Evolutionary conservation across 2,888 invertebrate species (phyloP), one percentile per base, ranked within the genome.

Genomic region (Netelia melanura): DNA sequence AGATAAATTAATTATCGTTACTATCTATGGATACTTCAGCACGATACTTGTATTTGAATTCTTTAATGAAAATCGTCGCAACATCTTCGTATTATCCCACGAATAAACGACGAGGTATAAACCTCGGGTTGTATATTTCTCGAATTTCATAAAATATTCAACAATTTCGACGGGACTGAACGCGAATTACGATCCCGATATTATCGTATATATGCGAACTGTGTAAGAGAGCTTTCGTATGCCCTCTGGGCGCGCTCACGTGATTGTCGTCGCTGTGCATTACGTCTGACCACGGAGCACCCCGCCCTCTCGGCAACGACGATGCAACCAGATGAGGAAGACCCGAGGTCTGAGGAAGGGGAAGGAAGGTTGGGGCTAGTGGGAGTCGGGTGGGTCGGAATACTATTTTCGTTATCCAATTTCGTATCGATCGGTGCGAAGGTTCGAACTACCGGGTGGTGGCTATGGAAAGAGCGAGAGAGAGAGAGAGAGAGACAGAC

Each of bases 341-440:
- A 74, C 72, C 54, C 38, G 38, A 38, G 64, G 64, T 44, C 56
- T 56, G 74, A 38, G 74, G 67, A 14, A 54, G 52, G 52, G 52
- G 56, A 23, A 14, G 64, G 6, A 14, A 74, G 44, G 5, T 25
- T 3, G 9, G 44, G 54, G 67, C 38, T 38, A 38, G 38, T 38
- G 38, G 38, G 38, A 38, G 38, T 38, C 8, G 38, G 38, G 38
- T 38, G 38, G 61, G 61, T 23, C 56, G 65, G 48, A 72, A 56
- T 71, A 83, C 68, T 83, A 83, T 85, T 85, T 85, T 80, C 80
- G 64, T 77, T 72, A 83, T 85, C 83, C 80, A 83, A 85, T 85
- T 85, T 83, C 83, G 83, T 85, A 83, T 85, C 83, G 85, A 85
- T 83, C 72, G 80, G 76, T 67, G 56, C 56, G 80, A 82, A 80